phyloP scores from a whole-genome alignment of 2,113 vertebrate genomes.

The Perca flavescens region DNA sequence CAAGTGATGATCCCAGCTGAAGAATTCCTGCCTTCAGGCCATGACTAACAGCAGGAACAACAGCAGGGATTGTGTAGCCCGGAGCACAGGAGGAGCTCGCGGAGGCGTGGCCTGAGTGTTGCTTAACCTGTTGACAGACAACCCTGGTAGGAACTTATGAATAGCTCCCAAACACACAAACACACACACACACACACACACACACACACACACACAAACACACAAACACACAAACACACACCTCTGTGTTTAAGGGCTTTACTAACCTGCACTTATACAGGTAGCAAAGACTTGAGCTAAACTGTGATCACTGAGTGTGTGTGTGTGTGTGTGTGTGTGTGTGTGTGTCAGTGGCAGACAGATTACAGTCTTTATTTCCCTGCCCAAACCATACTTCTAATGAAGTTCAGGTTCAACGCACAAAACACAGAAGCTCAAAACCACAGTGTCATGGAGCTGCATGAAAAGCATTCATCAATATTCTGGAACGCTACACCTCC shows the following conservation, averaged over 20 bases:
- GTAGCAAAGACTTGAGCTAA: background rate
- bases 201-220: background rate
- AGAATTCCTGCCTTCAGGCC: constrained; percentile 75
- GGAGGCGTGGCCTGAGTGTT: constrained; percentile 51
- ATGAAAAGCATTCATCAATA: background rate
- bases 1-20: constrained; percentile 28
- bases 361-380: constrained; percentile 12
- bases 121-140: constrained; percentile 68
- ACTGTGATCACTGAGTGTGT: constrained; percentile 1
- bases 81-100: constrained; percentile 23
- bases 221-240: constrained; percentile 3
- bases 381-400: constrained; percentile 1
- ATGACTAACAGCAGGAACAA: constrained; percentile 64
- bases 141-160: constrained; percentile 1
- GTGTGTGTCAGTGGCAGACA: constrained; percentile 4
- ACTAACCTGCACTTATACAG: constrained; percentile 51
- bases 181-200: background rate
- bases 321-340: constrained; percentile 4
- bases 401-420: background rate
- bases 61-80: constrained; percentile 59
- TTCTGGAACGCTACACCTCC: background rate
- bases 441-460: background rate
- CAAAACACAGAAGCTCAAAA: constrained; percentile 7
- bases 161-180: background rate
- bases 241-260: constrained; percentile 51